phyloP scores from a whole-genome alignment of 2,888 invertebrate species.

The Timema cristinae region DNA sequence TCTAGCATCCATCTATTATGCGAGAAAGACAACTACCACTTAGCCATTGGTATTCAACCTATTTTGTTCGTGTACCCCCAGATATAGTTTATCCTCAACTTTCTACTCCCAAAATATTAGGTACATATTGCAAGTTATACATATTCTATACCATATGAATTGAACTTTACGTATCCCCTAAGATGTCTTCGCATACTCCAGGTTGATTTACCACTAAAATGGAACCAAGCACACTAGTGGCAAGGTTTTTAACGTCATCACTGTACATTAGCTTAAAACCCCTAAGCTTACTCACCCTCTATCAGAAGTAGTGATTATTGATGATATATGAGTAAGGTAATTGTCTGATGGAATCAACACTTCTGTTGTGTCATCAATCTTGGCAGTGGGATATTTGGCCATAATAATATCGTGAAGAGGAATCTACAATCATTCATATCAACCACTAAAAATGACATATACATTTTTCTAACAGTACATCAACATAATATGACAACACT shows the following conservation, averaged over 20 bases:
- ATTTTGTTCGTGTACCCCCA: too few species aligned
- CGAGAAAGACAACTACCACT: too few species aligned
- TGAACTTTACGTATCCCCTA: too few species aligned
- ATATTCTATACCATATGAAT: too few species aligned
- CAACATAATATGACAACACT: background rate
- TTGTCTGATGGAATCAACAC: slow-evolving; percentile 50
- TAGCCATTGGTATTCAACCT: too few species aligned
- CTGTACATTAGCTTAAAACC: background rate
- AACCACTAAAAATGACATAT: slow-evolving; percentile 29
- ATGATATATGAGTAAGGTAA: slow-evolving; percentile 51
- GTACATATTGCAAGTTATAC: too few species aligned
- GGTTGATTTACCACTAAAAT: too few species aligned
- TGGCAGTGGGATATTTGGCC: slow-evolving; percentile 48
- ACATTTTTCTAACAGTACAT: background rate
- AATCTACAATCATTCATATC: slow-evolving; percentile 40
- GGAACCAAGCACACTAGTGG: too few species aligned
- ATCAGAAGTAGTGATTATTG: slow-evolving; percentile 50
- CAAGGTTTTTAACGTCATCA: background rate
- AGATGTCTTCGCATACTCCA: too few species aligned
- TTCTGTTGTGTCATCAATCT: slow-evolving; percentile 50
- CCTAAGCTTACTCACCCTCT: slow-evolving; percentile 35
- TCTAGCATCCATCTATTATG: too few species aligned
- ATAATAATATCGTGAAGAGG: slow-evolving; percentile 48
- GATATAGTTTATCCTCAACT: too few species aligned
- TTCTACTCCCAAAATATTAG: too few species aligned